These are phyloP conservation scores for Cheirogaleus major DNA, from an alignment of 2,797 vertebrate genomes.

Conservation along the genomic window DNA sequence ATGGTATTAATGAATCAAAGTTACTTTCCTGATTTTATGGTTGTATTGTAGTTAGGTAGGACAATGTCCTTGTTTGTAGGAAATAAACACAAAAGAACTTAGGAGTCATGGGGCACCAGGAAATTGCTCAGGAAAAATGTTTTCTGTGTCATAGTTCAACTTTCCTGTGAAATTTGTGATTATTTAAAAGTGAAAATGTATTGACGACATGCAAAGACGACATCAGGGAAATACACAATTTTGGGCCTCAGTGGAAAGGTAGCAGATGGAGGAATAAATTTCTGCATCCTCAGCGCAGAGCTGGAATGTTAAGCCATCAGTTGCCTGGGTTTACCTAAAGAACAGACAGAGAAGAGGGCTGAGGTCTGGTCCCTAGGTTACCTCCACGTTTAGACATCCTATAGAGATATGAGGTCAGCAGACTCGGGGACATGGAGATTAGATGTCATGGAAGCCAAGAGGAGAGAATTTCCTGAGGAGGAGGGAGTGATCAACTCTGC, in stretches of 20 bases:
- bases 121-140: neutral
- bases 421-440: neutral
- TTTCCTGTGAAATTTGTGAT: neutral
- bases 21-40: neutral
- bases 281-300: neutral
- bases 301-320: neutral
- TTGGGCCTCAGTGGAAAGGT: neutral
- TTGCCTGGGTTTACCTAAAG: neutral
- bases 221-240: neutral
- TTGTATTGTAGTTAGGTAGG: neutral
- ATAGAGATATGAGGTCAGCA: neutral
- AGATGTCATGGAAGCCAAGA: neutral
- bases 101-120: neutral
- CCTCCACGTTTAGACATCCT: neutral
- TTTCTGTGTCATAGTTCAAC: neutral
- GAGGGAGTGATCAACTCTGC: neutral
- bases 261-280: neutral
- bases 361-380: neutral
- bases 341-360: neutral
- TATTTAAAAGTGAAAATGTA: neutral
- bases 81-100: neutral
- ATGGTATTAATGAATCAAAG: neutral
- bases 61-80: neutral
- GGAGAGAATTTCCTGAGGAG: neutral
- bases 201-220: neutral